These are phyloP conservation scores for Scolopax mira DNA, from an alignment of 2,113 vertebrate species.

Conservation along the genomic window DNA sequence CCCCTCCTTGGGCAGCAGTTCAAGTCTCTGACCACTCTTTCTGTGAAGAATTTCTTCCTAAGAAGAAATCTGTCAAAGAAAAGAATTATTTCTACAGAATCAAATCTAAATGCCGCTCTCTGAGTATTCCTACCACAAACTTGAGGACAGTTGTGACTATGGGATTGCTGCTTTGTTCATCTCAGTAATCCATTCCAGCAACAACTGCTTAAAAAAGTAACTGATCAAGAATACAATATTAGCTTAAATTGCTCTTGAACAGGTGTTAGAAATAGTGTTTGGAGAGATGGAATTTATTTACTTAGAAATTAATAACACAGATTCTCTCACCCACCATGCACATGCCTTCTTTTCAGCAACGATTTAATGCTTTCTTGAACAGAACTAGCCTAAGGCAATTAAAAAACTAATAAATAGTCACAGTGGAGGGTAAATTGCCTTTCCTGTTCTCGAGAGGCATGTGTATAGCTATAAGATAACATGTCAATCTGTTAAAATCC, in stretches of 20 bases:
- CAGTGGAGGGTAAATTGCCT: slow-evolving; percentile 58
- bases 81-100: neutral
- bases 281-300: slow-evolving; percentile 63
- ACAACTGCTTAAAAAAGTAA: neutral
- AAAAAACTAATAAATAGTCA: slow-evolving; percentile 68
- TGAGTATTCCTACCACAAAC: neutral
- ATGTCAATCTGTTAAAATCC: slow-evolving; percentile 51
- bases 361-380: slow-evolving; percentile 59
- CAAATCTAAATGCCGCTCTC: neutral
- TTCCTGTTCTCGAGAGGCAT: slow-evolving; percentile 25
- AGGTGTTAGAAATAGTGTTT: neutral
- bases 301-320: slow-evolving; percentile 51
- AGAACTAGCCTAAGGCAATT: slow-evolving; percentile 62
- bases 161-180: neutral
- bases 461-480: slow-evolving; percentile 32
- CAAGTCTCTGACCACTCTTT: too few relatives aligned
- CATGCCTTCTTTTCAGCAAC: slow-evolving; percentile 39
- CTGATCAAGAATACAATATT: slow-evolving; percentile 7
- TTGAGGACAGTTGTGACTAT: neutral
- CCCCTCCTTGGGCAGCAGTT: too few relatives aligned
- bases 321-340: neutral
- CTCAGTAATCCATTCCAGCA: neutral
- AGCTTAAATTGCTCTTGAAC: slow-evolving; percentile 17
- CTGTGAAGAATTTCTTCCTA: too few relatives aligned
- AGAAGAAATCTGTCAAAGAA: neutral